Evolutionary conservation across 2,888 invertebrate genomes (phyloP).

Genomic region (Syrista parreyssii): DNA sequence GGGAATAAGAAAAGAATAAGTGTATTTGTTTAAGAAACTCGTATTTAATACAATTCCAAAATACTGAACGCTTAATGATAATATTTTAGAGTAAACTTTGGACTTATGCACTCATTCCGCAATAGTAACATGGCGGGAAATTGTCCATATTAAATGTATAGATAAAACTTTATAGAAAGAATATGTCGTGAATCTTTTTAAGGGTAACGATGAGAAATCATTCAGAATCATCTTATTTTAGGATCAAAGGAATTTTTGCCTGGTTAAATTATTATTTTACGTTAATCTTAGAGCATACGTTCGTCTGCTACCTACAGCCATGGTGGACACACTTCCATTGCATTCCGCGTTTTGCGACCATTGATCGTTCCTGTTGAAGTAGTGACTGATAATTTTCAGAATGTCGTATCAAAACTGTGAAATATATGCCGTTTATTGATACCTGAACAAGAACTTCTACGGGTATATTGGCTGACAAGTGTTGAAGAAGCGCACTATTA

Average conservation of each 20-base stretch:
- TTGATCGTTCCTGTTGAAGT: constrained; percentile 21
- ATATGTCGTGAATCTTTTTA: not conserved
- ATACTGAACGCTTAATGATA: not conserved
- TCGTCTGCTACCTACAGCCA: constrained; percentile 19
- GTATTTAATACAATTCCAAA: not conserved
- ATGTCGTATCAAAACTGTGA: constrained; percentile 29
- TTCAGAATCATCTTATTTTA: not conserved
- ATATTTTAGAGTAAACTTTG: not conserved
- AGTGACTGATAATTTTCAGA: constrained; percentile 18
- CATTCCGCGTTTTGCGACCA: constrained; percentile 17
- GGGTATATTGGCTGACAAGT: not conserved
- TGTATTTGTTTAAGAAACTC: not conserved
- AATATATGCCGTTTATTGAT: constrained; percentile 23
- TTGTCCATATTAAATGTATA: not conserved
- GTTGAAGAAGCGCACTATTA: not conserved
- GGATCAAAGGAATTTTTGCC: not conserved
- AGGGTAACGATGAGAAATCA: not conserved
- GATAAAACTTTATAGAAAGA: not conserved
- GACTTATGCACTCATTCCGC: not conserved
- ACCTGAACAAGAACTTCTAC: not conserved
- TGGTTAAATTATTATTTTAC: not conserved
- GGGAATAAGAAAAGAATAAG: not conserved
- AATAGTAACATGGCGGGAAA: not conserved
- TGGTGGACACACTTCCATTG: constrained; percentile 23
- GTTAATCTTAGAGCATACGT: not conserved